phyloP scores from a whole-genome alignment of 2,113 vertebrate genomes.

The Antechinus stuartii region DNA sequence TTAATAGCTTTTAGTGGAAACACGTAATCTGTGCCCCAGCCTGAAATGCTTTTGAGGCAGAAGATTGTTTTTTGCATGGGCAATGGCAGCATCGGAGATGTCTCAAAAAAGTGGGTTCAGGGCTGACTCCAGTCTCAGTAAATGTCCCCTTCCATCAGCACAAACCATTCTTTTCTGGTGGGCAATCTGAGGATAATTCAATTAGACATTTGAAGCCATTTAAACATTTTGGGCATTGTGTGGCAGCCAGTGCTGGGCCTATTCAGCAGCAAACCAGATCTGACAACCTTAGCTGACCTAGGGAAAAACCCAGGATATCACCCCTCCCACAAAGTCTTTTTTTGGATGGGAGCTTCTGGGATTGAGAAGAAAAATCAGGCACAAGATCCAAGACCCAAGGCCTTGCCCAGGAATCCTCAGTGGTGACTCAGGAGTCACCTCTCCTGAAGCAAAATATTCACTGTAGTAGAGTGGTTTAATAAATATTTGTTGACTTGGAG shows the following conservation, averaged over 20 bases:
- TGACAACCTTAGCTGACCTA: constrained; percentile 87
- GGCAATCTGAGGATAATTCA: constrained; percentile 89
- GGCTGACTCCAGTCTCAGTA: constrained; percentile 76
- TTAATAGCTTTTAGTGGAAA: neutral
- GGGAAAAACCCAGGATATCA: constrained; percentile 65
- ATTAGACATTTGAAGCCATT: constrained; percentile 90
- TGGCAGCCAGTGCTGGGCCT: constrained; percentile 83
- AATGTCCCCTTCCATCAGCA: constrained; percentile 80
- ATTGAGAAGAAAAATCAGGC: neutral
- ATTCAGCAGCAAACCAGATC: constrained; percentile 87
- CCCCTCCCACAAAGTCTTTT: neutral
- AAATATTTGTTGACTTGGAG: neutral
- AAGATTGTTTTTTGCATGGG: neutral
- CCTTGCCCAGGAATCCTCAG: neutral
- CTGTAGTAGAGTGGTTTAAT: neutral
- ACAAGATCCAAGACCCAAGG: neutral
- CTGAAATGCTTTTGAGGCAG: constrained; percentile 52
- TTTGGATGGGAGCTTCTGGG: neutral
- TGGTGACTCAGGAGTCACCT: neutral
- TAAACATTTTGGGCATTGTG: constrained; percentile 92
- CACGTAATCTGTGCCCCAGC: neutral
- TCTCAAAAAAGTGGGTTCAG: constrained; percentile 62
- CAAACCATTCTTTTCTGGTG: constrained; percentile 84
- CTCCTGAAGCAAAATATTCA: neutral
- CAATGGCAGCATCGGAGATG: constrained; percentile 27